Evolutionary conservation across 53 echinoderm and acorn worm species (phyloP), one percentile per base, ranked within the genome.

Genomic region (Arbacia lixula): DNA sequence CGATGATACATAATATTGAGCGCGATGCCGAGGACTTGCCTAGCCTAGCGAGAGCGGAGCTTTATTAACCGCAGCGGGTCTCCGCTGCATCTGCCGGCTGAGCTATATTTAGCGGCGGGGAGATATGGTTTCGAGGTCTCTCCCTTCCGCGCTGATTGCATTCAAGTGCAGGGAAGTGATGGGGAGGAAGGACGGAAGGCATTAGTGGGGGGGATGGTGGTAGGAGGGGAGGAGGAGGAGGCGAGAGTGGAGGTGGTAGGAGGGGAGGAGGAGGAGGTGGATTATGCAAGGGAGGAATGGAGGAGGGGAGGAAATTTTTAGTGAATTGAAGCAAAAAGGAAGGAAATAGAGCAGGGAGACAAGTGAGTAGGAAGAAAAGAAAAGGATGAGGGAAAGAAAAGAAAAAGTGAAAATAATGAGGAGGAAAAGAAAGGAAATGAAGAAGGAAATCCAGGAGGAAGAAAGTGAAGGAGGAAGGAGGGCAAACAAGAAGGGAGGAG

Each of bases 61-160:
- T 66, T 66, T 66, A 66, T 66, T 66, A 66, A 66, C 66, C 66
- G 38, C n/a, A n/a, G 56, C 8, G 37, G 38, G 10, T 27, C 12
- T 14, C n/a, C n/a, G 41, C 40, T 46, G 68, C 68, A 68, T 68
- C 50, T 49, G 71, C 71, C 43, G 12, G 71, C 71, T 46, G 71
- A 42, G 49, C 71, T 71, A 71, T 71, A 41, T 71, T 71, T 71
- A 71, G 29, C 30, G 26, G 43, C 60, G 60, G 60, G 17, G 50
- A 50, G 50, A 17, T 14, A 52, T 20, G 53, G 39, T 16, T 56
- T 56, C 9, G 35, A 38, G 14, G 39, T 27, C 17, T 39, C 38
- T 56, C n/a, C n/a, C n/a, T n/a, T n/a, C n/a, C 38, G 66, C 35
- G 35, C 31, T 63, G 63, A 30, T 63, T 35, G 22, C 63, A 22